Evolutionary conservation across 2,797 vertebrate species (phyloP), one percentile per base, ranked within the genome.

Genomic region (Chelon labrosus): DNA sequence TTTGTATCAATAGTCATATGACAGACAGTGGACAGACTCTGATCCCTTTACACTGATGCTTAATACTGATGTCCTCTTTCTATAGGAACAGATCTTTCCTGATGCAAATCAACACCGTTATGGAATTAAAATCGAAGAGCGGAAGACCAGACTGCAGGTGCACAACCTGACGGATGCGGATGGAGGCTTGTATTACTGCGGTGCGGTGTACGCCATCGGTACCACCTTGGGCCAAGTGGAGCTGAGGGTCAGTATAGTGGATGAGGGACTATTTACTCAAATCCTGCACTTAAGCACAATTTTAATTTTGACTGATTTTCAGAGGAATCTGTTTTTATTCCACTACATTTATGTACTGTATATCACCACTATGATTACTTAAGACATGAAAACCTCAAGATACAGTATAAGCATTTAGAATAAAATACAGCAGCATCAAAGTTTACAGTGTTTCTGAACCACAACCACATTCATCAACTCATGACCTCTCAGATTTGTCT

Each of bases 171-270:
- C 91, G 0, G 71, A 90, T 52, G 73, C 87, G 0, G 95, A 99
- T 22, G 37, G 64, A 1, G 95, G 95, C 1, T 31, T 39, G 42
- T 99, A 95, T 74, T 83, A 82, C 79, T 99, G 98, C 63, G 91
- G 84, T 0, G 96, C 96, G 0, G 25, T 83, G 39, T 98, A 96
- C 74, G 19, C 60, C 4, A 75, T 96, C 38, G 83, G 91, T 5
- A 77, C 70, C 54, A 89, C 88, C 0, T 68, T 84, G 73, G 69
- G 80, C 10, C 83, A 37, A 0, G 9, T 95, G 52, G 41, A 93
- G 0, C 87, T 99, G 13, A 93, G 64, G 63, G 96, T 98, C 65
- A 85, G 85, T 59, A 0, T 0, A 41, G 8, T 2, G 42, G 42
- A 44, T 7, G 14, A 44, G 14, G 5, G 2, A 58, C n/a, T 44